phyloP scores from a whole-genome alignment of 1,140 invertebrate genomes.

The Amyelois transitella region DNA sequence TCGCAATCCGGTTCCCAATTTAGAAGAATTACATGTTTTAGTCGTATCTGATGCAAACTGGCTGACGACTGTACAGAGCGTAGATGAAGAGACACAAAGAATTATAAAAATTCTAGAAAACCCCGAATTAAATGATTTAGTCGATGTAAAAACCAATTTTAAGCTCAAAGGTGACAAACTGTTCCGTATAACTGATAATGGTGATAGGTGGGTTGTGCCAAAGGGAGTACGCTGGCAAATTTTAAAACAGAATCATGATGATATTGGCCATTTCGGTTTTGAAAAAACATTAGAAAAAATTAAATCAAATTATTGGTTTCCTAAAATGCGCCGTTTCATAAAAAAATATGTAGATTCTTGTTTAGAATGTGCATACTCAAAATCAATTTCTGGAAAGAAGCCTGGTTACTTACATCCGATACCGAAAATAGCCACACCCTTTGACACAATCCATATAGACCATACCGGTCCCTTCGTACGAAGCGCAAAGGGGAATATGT shows the following conservation, averaged over 20 bases:
- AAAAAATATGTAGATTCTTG: neutral
- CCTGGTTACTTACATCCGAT: neutral
- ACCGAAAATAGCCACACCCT: neutral
- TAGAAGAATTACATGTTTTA: constrained; percentile 12
- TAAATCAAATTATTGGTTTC: neutral
- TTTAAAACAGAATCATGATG: neutral
- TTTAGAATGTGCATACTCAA: neutral
- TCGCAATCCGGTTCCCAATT: constrained; percentile 14
- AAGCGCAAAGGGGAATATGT: neutral
- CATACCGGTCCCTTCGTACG: neutral
- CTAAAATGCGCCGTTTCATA: neutral
- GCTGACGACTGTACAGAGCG: constrained; percentile 19
- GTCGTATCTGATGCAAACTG: constrained; percentile 18
- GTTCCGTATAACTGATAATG: neutral
- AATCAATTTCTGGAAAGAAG: neutral
- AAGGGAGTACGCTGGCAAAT: neutral
- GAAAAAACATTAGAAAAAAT: neutral
- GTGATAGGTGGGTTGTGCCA: neutral
- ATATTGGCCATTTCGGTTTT: neutral
- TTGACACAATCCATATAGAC: neutral
- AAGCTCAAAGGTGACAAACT: neutral
- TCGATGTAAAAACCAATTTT: neutral
- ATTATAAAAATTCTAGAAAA: constrained; percentile 18
- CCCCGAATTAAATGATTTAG: constrained; percentile 1
- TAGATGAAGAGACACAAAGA: constrained; percentile 3